Base-by-base conservation (phyloP, 2,888 invertebrate species). In the Ditylenchus weischeri region DNA sequence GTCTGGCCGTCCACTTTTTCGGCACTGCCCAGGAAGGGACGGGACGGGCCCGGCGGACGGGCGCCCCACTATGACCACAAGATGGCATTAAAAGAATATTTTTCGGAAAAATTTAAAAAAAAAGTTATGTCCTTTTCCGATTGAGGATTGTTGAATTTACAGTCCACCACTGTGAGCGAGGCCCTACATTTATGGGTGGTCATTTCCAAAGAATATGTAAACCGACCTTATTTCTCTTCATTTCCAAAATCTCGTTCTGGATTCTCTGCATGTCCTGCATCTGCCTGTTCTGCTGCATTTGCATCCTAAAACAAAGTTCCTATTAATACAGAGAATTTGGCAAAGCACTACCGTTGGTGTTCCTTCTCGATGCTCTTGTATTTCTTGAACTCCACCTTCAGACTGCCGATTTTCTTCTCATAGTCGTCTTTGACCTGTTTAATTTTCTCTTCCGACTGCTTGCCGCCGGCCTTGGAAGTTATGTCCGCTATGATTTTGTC, bases 281-380 rank as follows among this genome's bases (percentile, higher is more conserved):
- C 76, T 88, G 88, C 74, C 90, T 89, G 3, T 88, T 88, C 84
- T 92, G 91, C 81, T 89, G 90, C 76, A 90, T 78, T 21, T 63
- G 88, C 76, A 94, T 86, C 58, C 91, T 36, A 43, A 29, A 29
- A 29, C 2, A 29, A 4, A 29, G 5, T 29, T 29, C 2, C 5
- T 4, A 29, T 29, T 29, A 29, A 29, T 29, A 29, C 43, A 13
- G 15, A 43, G 1, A 13, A 43, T 15, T 43, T 15, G 3, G 43
- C 11, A 43, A 43, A 29, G 29, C 29, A 29, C 29, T 43, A 43
- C 43, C 43, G 43, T 43, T 90, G 88, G 84, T 95, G 93, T 81
- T 94, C 93, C 72, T 90, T 89, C 83, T 92, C 91, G 4, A 93
- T 91, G 0, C 89, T 88, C 83, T 93, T 91, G 74, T 93, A 85